Evolutionary conservation across 2,888 invertebrate genomes (phyloP), one percentile per base, ranked within the genome.

Genomic region (Imbricaverruca yamaguchii): DNA sequence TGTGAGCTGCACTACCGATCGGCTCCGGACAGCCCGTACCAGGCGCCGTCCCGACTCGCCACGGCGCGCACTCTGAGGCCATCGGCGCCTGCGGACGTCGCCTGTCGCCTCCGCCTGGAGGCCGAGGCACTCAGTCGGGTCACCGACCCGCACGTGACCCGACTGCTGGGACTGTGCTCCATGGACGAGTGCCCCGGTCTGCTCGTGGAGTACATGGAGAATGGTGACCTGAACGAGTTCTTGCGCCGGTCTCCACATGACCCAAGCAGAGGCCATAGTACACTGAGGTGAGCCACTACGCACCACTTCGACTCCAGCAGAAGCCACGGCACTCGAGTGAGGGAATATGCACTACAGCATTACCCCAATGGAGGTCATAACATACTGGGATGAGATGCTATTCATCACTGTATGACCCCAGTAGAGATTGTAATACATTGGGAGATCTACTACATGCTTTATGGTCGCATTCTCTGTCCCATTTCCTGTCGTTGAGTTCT

Each of bases 191-290:
- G 23, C 6, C 79, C 57, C 6, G 56, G 56, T 3, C 57, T 79
- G n/a, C 79, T 79, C 23, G 79, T 79, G 12, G 79, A 79, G 23
- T 9, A 79, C 79, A 21, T 59, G 57, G 79, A 79, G 79, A n/a
- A 79, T 23, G 79, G 79, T 3, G 79, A 79, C 25, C 57, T 79
- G 23, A 79, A 79, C 57, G 57, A 59, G 79, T 79, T 79, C 25
- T 57, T 79, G 23, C 79, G 79, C 15, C 10, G 56, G 11, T 12
- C 57, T 25, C 25, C 23, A 2, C 6, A 57, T 13, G 57, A 79
- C n/a, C 7, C n/a, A 12, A 23, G 10, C 56, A 11, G 79, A 15
- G 23, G 7, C 8, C 13, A 25, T 6, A 23, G 25, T 0, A 8
- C 23, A 7, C 79, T 79, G 2, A 25, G 56, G 79, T 79, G 56